phyloP scores from a whole-genome alignment of 2,113 vertebrate genomes.

The Panthera uncia region DNA sequence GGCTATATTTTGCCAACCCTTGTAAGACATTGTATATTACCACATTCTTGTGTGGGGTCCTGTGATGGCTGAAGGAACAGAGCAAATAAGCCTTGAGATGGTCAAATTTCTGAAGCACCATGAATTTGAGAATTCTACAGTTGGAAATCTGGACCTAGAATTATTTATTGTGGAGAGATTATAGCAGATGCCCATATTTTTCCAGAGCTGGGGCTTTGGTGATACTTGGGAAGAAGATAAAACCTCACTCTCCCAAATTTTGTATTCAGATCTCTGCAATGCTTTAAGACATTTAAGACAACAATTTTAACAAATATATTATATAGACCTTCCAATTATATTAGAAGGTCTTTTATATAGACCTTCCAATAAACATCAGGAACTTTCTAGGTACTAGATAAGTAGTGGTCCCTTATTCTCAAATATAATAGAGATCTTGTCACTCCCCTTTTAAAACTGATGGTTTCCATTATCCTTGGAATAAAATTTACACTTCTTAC shows the following conservation, averaged over 20 bases:
- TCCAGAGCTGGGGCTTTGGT: not conserved
- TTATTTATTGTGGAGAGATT: not conserved
- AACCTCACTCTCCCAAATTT: not conserved
- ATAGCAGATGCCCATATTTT: not conserved
- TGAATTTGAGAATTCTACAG: not conserved
- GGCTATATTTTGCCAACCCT: not conserved
- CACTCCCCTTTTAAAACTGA: not conserved
- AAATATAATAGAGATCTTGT: not conserved
- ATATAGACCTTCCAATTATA: not conserved
- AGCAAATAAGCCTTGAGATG: not conserved
- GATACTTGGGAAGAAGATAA: not conserved
- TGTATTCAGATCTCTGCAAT: slow-evolving; percentile 12
- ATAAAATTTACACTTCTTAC: slow-evolving; percentile 3
- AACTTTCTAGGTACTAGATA: not conserved
- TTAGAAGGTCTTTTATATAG: not conserved
- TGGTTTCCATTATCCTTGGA: not conserved
- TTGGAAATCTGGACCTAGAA: not conserved
- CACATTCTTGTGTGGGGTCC: not conserved
- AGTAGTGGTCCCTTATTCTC: not conserved
- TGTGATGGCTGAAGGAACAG: slow-evolving; percentile 38
- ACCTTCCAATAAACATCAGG: not conserved
- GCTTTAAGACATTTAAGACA: not conserved
- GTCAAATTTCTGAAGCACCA: not conserved
- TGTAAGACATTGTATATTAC: not conserved
- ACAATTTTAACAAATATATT: not conserved